Evolutionary conservation across 2,888 invertebrate genomes (phyloP).

Genomic region (Mesorhabditis sp.): DNA sequence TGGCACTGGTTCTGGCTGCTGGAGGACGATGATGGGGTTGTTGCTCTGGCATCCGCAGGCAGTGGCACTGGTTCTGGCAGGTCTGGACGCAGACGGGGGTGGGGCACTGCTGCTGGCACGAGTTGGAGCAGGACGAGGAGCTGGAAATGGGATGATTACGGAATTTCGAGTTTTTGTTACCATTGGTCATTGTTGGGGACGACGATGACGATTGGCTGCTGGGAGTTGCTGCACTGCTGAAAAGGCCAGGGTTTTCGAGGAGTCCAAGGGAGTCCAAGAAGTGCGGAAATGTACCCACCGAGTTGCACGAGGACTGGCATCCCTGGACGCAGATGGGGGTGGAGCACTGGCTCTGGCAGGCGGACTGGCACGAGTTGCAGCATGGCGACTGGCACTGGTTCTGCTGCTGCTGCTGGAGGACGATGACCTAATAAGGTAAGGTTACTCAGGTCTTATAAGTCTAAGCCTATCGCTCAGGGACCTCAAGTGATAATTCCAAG

Average conservation of each 20-base stretch:
- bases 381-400: conserved; percentile 34
- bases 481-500: background rate
- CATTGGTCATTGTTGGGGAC: conserved; percentile 15
- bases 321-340: conserved; percentile 35
- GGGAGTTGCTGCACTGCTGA: conserved; percentile 28
- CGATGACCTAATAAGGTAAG: conserved; percentile 16
- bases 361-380: conserved; percentile 31
- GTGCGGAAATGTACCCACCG: conserved; percentile 23
- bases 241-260: conserved; percentile 29
- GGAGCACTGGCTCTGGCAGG: conserved; percentile 36
- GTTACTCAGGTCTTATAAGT: no score
- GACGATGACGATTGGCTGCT: conserved; percentile 32
- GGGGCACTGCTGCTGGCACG: conserved; percentile 34
- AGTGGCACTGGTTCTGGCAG: conserved; percentile 36
- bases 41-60: conserved; percentile 28
- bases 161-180: background rate
- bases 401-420: conserved; percentile 26
- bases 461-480: no score
- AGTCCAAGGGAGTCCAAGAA: conserved; percentile 35
- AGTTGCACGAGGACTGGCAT: conserved; percentile 36
- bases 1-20: conserved; percentile 27
- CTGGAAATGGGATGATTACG: conserved; percentile 13
- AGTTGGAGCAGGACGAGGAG: conserved; percentile 37
- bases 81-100: conserved; percentile 28
- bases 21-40: conserved; percentile 30